A percentile compares a stretch with the other conserved stretches of the same genome.
Evolutionary conservation across 2,797 vertebrate species (phyloP).

Genomic region (Spinibarbus caldwelli): DNA sequence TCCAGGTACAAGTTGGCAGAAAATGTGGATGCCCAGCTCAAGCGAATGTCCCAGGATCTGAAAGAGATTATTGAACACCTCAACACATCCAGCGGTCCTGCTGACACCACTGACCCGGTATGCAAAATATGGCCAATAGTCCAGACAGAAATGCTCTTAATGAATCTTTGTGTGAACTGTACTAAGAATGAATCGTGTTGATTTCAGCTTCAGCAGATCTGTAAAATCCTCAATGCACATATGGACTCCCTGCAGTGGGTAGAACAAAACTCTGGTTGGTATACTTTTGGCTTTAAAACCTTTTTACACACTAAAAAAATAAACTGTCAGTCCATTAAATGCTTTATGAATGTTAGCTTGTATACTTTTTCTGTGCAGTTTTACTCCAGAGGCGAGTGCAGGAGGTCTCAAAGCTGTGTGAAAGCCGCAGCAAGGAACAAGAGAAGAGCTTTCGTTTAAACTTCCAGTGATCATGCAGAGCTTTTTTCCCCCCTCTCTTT

Average conservation of each 20-base stretch:
- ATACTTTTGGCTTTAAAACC: not conserved
- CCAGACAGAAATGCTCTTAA: not conserved
- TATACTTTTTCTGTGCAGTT: constrained; percentile 65
- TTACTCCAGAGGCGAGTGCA: constrained; percentile 94
- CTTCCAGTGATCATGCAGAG: constrained; percentile 78
- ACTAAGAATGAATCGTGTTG: constrained; percentile 14
- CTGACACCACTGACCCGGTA: constrained; percentile 86
- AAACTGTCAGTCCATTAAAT: not conserved
- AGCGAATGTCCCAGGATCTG: constrained; percentile 92
- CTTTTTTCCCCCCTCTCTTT: not conserved
- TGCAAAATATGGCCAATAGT: constrained; percentile 37
- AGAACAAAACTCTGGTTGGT: constrained; percentile 87
- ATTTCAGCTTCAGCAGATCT: constrained; percentile 90
- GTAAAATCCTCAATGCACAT: constrained; percentile 91
- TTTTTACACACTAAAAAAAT: not conserved
- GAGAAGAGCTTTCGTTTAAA: constrained; percentile 90
- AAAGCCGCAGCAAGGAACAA: constrained; percentile 92
- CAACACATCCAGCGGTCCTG: constrained; percentile 83
- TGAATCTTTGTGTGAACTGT: not conserved
- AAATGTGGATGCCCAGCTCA: constrained; percentile 90
- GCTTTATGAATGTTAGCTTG: not conserved
- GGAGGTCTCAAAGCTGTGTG: constrained; percentile 90
- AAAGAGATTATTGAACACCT: constrained; percentile 91
- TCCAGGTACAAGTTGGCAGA: constrained; percentile 89
- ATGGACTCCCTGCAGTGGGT: constrained; percentile 95